phyloP scores from a whole-genome alignment of 2,113 vertebrate species.

The Scophthalmus maximus region DNA sequence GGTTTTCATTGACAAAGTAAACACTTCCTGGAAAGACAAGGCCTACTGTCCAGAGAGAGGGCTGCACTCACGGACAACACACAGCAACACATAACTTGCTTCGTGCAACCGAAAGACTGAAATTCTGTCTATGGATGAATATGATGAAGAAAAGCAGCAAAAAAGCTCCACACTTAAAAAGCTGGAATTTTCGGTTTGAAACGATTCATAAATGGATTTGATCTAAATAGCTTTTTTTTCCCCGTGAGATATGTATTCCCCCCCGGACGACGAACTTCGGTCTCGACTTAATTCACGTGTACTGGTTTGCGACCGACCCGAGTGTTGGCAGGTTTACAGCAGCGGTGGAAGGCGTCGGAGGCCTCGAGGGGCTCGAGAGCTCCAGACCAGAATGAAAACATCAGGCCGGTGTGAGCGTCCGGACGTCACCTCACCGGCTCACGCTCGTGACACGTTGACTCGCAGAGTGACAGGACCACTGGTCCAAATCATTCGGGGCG shows the following conservation, averaged over 20 bases:
- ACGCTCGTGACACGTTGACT: too few relatives aligned
- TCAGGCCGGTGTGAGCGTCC: conserved; percentile 3
- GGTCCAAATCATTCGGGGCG: too few relatives aligned
- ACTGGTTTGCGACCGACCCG: conserved; percentile 10
- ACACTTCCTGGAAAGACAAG: conserved; percentile 65
- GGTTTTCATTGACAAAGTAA: conserved; percentile 70
- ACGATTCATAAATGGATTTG: too few relatives aligned
- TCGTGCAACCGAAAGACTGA: too few relatives aligned
- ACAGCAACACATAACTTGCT: too few relatives aligned
- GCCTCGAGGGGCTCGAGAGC: conserved; percentile 7
- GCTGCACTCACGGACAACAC: background rate
- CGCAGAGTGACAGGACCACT: too few relatives aligned
- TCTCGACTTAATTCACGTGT: conserved; percentile 7
- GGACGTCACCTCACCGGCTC: too few relatives aligned
- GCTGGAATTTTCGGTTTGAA: too few relatives aligned
- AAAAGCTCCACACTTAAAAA: too few relatives aligned
- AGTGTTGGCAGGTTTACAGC: conserved; percentile 14
- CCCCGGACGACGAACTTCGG: too few relatives aligned
- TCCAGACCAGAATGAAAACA: conserved; percentile 24
- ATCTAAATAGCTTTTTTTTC: too few relatives aligned
- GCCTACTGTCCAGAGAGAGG: conserved; percentile 17
- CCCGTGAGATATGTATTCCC: too few relatives aligned
- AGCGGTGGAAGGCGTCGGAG: conserved; percentile 22
- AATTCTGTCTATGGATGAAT: background rate
- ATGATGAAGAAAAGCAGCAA: background rate